Base-by-base conservation (phyloP, 2,113 vertebrate species). In the Spea bombifrons region DNA sequence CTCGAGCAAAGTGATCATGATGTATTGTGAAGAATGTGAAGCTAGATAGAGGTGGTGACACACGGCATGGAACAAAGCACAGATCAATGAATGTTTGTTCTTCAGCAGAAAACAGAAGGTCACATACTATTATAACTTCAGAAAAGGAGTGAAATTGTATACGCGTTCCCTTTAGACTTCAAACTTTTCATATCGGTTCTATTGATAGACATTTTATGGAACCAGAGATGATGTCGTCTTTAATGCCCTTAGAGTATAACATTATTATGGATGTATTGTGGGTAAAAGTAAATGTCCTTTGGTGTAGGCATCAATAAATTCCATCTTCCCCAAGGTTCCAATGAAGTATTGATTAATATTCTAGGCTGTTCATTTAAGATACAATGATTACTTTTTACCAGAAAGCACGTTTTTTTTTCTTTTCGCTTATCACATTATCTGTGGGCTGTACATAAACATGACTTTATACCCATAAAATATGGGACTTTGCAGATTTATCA, bases 61-160 rank as follows among this genome's bases (percentile, higher is more conserved):
- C 68, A 65, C 49, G 76, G 46, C 76, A 71, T 65, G 57, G 70
- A 72, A 71, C 57, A 70, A 64, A 64, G 61, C 30, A 49, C 67
- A 71, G 16, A 78, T 78, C 76, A 65, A 72, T 63, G 17, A 69
- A 80, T 77, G 43, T 71, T 82, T 81, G 72, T 70, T 66, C 47
- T 65, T 75, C 50, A 66, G 50, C 71, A 66, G 2, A 8, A 49
- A 64, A 53, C 73, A 82, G 75, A 64, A 83, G 66, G 61, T n/a
- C 15, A 2, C 17, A 15, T 63, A 3, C 53, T 73, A 48, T 76
- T 76, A 81, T 70, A 49, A 17, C 15, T 17, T 49, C 46, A 70
- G 67, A 30, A 30, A 30, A 30, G 30, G 30, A 30, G 30, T 30
- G 30, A 30, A 30, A 30, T 30, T 30, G 30, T n/a, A 47, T 49